A percentile compares a stretch with the other conserved stretches of the same genome.
Evolutionary conservation across 2,797 vertebrate genomes (phyloP).

Genomic region (Luscinia luscinia): DNA sequence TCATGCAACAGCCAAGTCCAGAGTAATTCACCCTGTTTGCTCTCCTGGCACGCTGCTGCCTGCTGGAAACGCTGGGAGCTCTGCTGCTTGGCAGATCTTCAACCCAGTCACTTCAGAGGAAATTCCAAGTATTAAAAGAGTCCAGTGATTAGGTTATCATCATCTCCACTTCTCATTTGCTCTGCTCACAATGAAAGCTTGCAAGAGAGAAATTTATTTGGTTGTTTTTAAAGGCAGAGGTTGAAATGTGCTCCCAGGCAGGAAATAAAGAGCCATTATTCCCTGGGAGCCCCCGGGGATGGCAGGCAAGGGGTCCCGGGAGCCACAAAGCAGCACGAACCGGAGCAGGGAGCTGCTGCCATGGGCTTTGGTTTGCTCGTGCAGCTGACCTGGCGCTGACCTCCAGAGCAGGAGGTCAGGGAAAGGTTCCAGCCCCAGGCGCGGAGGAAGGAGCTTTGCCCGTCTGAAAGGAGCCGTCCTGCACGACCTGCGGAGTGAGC

Average conservation of each 20-base stretch:
- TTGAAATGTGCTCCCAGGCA: slow-evolving; percentile 35
- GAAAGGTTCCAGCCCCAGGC: slow-evolving; percentile 40
- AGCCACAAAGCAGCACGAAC: slow-evolving; percentile 46
- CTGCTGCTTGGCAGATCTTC: slow-evolving; percentile 28
- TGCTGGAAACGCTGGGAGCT: not conserved
- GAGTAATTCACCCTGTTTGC: not conserved
- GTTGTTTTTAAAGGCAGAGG: not conserved
- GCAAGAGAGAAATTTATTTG: slow-evolving; percentile 34
- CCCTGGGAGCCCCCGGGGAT: not conserved
- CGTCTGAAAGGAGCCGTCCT: not conserved
- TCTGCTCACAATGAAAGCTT: slow-evolving; percentile 7
- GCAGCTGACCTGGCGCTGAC: slow-evolving; percentile 61
- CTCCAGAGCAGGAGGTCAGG: slow-evolving; percentile 42
- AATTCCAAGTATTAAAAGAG: slow-evolving; percentile 29
- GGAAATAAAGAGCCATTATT: slow-evolving; percentile 62
- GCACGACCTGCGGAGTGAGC: not conserved
- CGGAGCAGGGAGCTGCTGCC: slow-evolving; percentile 58
- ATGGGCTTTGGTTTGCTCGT: slow-evolving; percentile 60
- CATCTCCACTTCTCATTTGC: slow-evolving; percentile 33
- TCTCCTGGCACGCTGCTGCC: not conserved
- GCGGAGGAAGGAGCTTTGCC: not conserved
- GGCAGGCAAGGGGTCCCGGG: slow-evolving; percentile 28
- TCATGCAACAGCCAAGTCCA: not conserved
- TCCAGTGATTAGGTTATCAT: slow-evolving; percentile 48
- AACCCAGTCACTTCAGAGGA: slow-evolving; percentile 38